A percentile compares a stretch with the other conserved stretches of the same genome.
phyloP scores from a whole-genome alignment of 2,888 invertebrate genomes.

The Dryocosmus kuriphilus region DNA sequence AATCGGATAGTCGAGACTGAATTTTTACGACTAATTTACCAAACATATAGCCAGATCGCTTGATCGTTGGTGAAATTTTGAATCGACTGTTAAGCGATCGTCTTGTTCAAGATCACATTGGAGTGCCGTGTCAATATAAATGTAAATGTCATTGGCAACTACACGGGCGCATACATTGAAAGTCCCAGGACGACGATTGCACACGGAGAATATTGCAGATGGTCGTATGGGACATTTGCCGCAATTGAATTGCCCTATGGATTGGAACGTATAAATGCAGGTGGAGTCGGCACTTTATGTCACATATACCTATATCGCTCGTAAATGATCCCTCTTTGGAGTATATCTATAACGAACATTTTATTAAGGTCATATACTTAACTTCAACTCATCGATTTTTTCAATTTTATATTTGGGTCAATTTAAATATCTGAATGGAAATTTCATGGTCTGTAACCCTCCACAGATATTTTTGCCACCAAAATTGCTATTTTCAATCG shows the following conservation, averaged over 20 bases:
- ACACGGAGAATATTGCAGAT: conserved; percentile 69
- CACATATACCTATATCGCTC: conserved; percentile 52
- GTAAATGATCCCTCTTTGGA: conserved; percentile 55
- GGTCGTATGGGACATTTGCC: conserved; percentile 67
- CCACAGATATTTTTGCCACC: no score
- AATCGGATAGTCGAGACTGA: conserved; percentile 4
- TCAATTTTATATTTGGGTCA: background rate
- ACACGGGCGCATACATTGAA: conserved; percentile 66
- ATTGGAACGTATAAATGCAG: conserved; percentile 68
- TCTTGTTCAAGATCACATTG: conserved; percentile 56
- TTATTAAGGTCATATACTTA: background rate
- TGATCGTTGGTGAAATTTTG: conserved; percentile 54
- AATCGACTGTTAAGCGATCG: conserved; percentile 64
- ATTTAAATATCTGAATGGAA: background rate
- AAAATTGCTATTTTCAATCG: no score
- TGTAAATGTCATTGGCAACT: conserved; percentile 73
- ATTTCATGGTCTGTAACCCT: background rate
- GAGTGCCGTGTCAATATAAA: conserved; percentile 73
- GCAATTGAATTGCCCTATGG: conserved; percentile 71
- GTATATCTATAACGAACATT: conserved; percentile 11
- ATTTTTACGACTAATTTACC: conserved; percentile 35
- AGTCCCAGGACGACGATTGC: conserved; percentile 59
- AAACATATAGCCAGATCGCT: conserved; percentile 29
- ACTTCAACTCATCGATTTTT: background rate
- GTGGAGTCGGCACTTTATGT: conserved; percentile 64